Evolutionary conservation across 2,113 vertebrate genomes (phyloP), one percentile per base, ranked within the genome.

Genomic region (Bufo bufo): DNA sequence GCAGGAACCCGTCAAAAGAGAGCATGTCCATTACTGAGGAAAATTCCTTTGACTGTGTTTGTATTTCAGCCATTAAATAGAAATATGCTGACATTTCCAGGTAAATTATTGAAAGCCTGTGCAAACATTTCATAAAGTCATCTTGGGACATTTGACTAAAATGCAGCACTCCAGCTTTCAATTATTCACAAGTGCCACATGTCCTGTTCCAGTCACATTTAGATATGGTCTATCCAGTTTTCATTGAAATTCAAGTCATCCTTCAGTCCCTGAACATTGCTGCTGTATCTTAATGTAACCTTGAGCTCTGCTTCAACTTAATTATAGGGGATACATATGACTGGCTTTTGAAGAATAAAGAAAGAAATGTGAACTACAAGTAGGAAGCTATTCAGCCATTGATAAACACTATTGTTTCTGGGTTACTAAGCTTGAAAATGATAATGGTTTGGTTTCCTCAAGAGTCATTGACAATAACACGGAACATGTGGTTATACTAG

Each of bases 51-150:
- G 45, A 54, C n/a, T 16, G 77, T 54, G n/a, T 82, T 33, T 82
- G 33, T 82, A 63, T 47, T 82, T 61, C 47, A 82, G 79, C 56
- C 33, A 19, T 63, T 82, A 61, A 63, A 59, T 63, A 33, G 47
- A 81, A 63, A 33, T 82, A 4, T 47, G 16, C 16, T 82, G 79
- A 82, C 79, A 63, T 82, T 61, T 82, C 79, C 56, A 43, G 43
- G 33, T 82, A 49, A 61, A 61, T 59, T 82, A 63, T 82, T 59
- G 43, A 82, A 45, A 20, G 2, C 84, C 82, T 63, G 89, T 10
- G 0, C 79, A 79, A 91, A 90, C 90, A 85, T 82, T 3, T 13
- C 61, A 74, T 69, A 50, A 89, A 5, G 75, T 89, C 82, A 82
- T 82, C 58, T 45, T 19, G 58, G 56, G 58, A 77, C 71, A 74